A percentile compares a stretch with the other conserved stretches of the same genome.
Evolutionary conservation across 2,888 invertebrate species (phyloP).

Genomic region (Agrochola lota): DNA sequence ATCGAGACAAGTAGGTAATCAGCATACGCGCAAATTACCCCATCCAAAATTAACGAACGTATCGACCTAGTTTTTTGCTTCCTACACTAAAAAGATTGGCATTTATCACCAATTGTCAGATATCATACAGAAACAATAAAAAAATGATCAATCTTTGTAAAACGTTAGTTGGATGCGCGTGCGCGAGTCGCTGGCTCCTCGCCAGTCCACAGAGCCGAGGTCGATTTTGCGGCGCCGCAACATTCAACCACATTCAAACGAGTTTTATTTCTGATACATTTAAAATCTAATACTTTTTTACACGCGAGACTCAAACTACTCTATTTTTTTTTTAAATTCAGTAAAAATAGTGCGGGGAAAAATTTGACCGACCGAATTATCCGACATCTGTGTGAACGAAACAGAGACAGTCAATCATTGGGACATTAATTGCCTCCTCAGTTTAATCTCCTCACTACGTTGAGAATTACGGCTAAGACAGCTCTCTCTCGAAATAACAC

Average conservation of each 20-base stretch:
- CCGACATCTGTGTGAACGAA: constrained; percentile 68
- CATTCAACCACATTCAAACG: constrained; percentile 84
- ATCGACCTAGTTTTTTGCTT: constrained; percentile 26
- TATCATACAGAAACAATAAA: constrained; percentile 71
- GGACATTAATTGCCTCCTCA: constrained; percentile 84
- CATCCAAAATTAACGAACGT: constrained; percentile 22
- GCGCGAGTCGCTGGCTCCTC: constrained; percentile 79
- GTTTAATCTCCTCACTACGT: constrained; percentile 82
- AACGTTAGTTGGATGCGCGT: constrained; percentile 74
- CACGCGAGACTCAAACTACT: constrained; percentile 16
- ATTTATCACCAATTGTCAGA: constrained; percentile 56
- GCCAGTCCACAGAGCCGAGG: constrained; percentile 83
- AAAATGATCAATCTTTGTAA: constrained; percentile 61
- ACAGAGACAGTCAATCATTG: constrained; percentile 83
- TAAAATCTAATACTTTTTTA: constrained; percentile 59
- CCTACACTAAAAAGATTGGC: constrained; percentile 25
- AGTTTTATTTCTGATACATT: constrained; percentile 75
- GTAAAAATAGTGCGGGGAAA: constrained; percentile 46
- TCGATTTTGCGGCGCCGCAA: constrained; percentile 85
- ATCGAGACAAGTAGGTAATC: too few species aligned
- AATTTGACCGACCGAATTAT: constrained; percentile 61
- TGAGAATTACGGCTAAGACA: constrained; percentile 77
- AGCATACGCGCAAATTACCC: too few species aligned
- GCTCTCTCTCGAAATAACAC: constrained; percentile 82
- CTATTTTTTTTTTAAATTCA: not conserved